Evolutionary conservation across 1,140 invertebrate species (phyloP), one percentile per base, ranked within the genome.

Genomic region (Drosophila subpulchrella): DNA sequence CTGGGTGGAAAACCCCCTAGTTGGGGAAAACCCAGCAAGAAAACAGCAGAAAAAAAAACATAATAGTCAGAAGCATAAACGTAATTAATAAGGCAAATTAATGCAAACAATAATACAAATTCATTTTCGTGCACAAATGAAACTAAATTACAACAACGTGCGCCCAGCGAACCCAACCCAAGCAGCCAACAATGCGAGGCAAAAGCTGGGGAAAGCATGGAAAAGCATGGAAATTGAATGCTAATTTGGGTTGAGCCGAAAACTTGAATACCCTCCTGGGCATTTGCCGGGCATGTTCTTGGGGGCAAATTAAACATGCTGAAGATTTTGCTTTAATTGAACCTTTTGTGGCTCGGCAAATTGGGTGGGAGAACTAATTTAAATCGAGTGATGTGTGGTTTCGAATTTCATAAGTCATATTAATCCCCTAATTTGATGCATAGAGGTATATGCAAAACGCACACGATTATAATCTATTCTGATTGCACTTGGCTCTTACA

Each of bases 81-180:
- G 84, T 89, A 89, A 89, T 89, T 89, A 89, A 89, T 89, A 89
- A 89, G 84, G 84, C 84, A 89, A 89, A 89, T 89, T 89, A 89
- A 89, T 89, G 84, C 84, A 89, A 89, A 89, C 84, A 89, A 89
- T 86, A 86, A 86, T 89, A 89, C 81, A 81, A 89, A 89, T 89
- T 89, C 84, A 89, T 89, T 89, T 89, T 84, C 84, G 83, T 81
- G 77, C 84, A 81, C 84, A 88, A 88, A 84, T 78, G 73, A 90
- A 90, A 89, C 85, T 81, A 89, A 89, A 89, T 90, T 90, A 89
- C 74, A 89, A 84, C 84, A 89, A 78, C 80, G 78, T 86, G 78
- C 70, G 62, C 48, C 46, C 10, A 41, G 38, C 42, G 50, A 58
- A 41, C 53, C 30, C 58, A 47, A 63, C 13, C 34, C 59, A 34